Conservation (phyloP, 2,113 vertebrate genomes). For the Rhinogobius similis region DNA sequence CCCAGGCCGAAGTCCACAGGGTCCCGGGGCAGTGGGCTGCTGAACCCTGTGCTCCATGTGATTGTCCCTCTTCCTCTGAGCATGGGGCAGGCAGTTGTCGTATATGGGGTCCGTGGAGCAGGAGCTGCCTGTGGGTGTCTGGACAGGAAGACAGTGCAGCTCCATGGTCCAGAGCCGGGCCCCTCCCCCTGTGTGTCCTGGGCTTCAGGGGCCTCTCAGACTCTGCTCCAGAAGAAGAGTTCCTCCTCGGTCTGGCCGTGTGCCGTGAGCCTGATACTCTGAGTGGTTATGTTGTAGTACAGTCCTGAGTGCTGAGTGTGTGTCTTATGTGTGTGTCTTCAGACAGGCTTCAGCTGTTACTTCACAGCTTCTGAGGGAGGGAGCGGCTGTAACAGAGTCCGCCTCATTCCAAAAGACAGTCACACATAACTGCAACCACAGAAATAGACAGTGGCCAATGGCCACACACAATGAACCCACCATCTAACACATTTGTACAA, state of each 20-base stretch:
- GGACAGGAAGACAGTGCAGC: slow-evolving; percentile 54
- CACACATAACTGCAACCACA: slow-evolving; percentile 70
- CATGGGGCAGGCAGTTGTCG: slow-evolving; percentile 53
- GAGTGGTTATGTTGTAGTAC: slow-evolving; percentile 50
- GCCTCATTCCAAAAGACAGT: slow-evolving; percentile 71
- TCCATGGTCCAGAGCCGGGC: slow-evolving; percentile 64
- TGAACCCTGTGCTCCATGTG: slow-evolving; percentile 46
- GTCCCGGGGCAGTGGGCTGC: slow-evolving; percentile 48
- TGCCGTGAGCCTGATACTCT: slow-evolving; percentile 44
- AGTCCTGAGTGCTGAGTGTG: slow-evolving; percentile 10
- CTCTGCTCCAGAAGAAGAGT: slow-evolving; percentile 22
- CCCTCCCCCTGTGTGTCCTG: slow-evolving; percentile 45
- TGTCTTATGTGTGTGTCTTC: slow-evolving; percentile 51
- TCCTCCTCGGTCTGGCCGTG: slow-evolving; percentile 41
- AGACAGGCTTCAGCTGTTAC: slow-evolving; percentile 71
- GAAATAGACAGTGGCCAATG: slow-evolving; percentile 66
- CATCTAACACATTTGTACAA: slow-evolving; percentile 7
- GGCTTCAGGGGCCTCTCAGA: neutral
- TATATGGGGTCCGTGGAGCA: slow-evolving; percentile 65
- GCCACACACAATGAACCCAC: slow-evolving; percentile 42
- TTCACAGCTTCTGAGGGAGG: slow-evolving; percentile 67
- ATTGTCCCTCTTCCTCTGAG: slow-evolving; percentile 51
- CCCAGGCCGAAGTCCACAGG: slow-evolving; percentile 41
- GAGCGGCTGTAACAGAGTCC: slow-evolving; percentile 66
- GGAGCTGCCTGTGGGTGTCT: slow-evolving; percentile 61